Base-by-base conservation (phyloP, 2,113 vertebrate genomes). In the Potamarius usumacintae region DNA sequence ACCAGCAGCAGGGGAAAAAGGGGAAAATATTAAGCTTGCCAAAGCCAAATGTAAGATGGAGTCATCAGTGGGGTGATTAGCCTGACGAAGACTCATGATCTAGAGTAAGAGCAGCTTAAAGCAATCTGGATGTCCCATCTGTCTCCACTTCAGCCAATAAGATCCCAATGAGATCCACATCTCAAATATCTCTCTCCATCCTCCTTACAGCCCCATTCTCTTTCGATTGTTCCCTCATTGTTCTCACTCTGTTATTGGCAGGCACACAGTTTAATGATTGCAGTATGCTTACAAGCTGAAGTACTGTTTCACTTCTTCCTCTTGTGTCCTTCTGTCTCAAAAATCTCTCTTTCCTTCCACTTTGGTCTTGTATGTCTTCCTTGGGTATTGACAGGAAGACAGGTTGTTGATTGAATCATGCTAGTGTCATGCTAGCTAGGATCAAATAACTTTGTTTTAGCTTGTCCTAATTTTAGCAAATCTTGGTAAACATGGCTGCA, bases 81-180 rank as follows among this genome's bases (percentile, higher is more conserved):
- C 92, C 92, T 94, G 91, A 94, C 94, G 94, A 92, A 94, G 91
- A 95, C 92, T 87, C 93, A 94, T 93, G 93, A 93, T 94, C 92
- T 94, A 93, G 90, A 94, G 93, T 90, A 94, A 92, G 93, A 94
- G 91, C 89, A 74, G 92, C 90, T 91, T 95, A 95, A 95, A 94
- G 94, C 94, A 95, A 94, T 94, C 94, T 95, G 94, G 92, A 78
- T 10, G 5, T 91, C 92, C 94, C 94, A 94, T 94, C 94, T 94
- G 94, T 94, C 90, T 92, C 91, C 88, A 91, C 93, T 92, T 84
- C 88, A 87, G 86, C 80, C 86, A 76, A 71, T 53, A 34, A 84
- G 65, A 55, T 78, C 52, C 52, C 77, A 27, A 30, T 57, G 50
- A 55, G 69, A 34, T 60, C 34, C 1, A 17, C 55, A 34, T 58